Percentiles rank a stretch among this genome's conserved stretches.
Conservation (phyloP, 2,797 vertebrate species). For the Hylomyscus alleni region DNA sequence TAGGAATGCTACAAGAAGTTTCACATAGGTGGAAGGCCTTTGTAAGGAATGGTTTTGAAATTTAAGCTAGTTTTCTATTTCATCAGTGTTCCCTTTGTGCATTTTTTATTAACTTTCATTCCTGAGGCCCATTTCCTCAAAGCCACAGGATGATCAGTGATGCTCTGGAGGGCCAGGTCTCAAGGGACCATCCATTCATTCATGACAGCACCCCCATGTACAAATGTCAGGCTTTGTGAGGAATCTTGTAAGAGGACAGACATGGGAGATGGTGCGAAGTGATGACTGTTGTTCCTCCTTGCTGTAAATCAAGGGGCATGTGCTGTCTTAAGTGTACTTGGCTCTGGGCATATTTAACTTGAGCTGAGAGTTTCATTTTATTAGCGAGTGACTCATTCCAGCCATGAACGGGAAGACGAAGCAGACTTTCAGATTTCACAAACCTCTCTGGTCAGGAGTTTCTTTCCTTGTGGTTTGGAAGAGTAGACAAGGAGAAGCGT, state of each 20-base stretch:
- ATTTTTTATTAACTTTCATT: conserved; percentile 38
- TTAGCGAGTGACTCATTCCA: conserved; percentile 43
- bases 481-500: not conserved
- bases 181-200: conserved; percentile 49
- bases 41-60: conserved; percentile 51
- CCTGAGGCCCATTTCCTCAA: conserved; percentile 44
- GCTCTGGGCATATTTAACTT: conserved; percentile 42
- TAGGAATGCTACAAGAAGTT: not conserved
- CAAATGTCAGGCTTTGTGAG: not conserved
- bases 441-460: conserved; percentile 8
- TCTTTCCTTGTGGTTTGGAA: conserved; percentile 23
- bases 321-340: conserved; percentile 3
- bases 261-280: not conserved
- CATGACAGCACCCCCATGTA: not conserved
- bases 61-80: conserved; percentile 55
- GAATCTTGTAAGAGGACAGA: not conserved
- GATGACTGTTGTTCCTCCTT: not conserved
- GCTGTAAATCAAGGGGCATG: conserved; percentile 50
- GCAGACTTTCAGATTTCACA: conserved; percentile 24
- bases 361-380: conserved; percentile 48
- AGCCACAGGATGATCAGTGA: not conserved
- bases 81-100: not conserved
- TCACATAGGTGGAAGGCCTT: not conserved
- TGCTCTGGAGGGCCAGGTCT: conserved; percentile 33
- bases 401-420: not conserved